Conservation (phyloP, 2,113 vertebrate genomes). For the Falcunculus frontatus region DNA sequence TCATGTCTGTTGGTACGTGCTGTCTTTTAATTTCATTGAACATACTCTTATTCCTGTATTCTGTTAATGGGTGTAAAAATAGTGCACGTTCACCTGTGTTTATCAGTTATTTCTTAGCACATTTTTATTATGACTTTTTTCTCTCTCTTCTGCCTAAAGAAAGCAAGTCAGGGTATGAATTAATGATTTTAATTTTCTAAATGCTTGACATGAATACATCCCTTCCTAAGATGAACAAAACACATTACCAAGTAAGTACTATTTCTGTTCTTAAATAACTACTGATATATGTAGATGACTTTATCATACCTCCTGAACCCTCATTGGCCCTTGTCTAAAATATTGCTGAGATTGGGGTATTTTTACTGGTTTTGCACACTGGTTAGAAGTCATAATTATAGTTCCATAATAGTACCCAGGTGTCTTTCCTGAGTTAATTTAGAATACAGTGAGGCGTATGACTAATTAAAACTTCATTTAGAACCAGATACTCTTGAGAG, state of each 20-base stretch:
- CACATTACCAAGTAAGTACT: not conserved
- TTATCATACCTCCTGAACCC: not conserved
- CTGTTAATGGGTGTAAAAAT: not conserved
- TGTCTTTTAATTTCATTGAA: not conserved
- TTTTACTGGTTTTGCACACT: not conserved
- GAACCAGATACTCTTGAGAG: slow-evolving; percentile 10
- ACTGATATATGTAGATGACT: not conserved
- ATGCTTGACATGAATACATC: not conserved
- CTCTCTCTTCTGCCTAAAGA: not conserved
- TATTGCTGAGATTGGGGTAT: not conserved
- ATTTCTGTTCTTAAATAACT: not conserved
- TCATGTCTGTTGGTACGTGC: not conserved
- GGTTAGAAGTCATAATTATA: not conserved
- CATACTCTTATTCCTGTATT: not conserved
- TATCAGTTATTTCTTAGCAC: not conserved
- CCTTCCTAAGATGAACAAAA: not conserved
- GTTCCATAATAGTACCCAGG: slow-evolving; percentile 10
- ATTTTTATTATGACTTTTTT: not conserved
- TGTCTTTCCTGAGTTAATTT: slow-evolving; percentile 31
- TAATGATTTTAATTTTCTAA: not conserved
- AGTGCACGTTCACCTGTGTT: not conserved
- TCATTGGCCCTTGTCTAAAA: not conserved
- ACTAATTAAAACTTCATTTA: slow-evolving; percentile 61
- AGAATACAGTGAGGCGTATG: not conserved
- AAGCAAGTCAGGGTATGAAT: not conserved